A percentile compares a stretch with the other conserved stretches of the same genome.
phyloP scores from a whole-genome alignment of 2,888 invertebrate genomes.

The Parasteatoda lunata region DNA sequence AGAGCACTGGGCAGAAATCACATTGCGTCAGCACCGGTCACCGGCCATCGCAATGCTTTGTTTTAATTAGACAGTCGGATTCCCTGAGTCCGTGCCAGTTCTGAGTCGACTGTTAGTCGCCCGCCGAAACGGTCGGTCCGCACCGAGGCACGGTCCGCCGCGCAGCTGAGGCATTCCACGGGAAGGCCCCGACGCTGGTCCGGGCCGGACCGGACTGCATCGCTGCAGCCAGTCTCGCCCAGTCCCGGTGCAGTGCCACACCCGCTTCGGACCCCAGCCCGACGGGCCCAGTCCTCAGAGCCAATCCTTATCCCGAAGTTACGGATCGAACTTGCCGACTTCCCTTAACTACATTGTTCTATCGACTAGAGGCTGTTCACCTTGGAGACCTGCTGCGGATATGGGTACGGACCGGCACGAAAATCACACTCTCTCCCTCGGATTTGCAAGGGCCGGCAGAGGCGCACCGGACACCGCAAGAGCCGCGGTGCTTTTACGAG shows the following conservation, averaged over 20 bases:
- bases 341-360: slow-evolving; percentile 82
- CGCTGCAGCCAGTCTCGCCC: slow-evolving; percentile 70
- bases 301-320: slow-evolving; percentile 82
- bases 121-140: too few species aligned
- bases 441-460: too few species aligned
- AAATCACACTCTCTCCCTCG: slow-evolving; percentile 59
- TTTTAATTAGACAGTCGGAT: slow-evolving; percentile 77
- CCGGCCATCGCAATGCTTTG: slow-evolving; percentile 75
- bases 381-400: slow-evolving; percentile 86
- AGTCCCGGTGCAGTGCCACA: slow-evolving; percentile 71
- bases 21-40: slow-evolving; percentile 74
- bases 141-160: slow-evolving; percentile 56
- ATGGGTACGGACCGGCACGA: slow-evolving; percentile 74
- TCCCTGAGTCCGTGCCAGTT: slow-evolving; percentile 75
- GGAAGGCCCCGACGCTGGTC: slow-evolving; percentile 71
- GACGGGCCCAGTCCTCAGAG: slow-evolving; percentile 81
- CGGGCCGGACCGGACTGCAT: slow-evolving; percentile 56
- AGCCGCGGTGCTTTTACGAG: slow-evolving; percentile 71
- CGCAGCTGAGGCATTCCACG: slow-evolving; percentile 72
- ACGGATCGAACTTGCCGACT: slow-evolving; percentile 80
- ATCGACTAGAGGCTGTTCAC: slow-evolving; percentile 82
- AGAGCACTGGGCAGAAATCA: slow-evolving; percentile 70
- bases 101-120: too few species aligned
- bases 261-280: slow-evolving; percentile 78
- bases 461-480: too few species aligned